Evolutionary conservation across 2,888 invertebrate genomes (phyloP).

Genomic region (Ischnus inquisitorius): DNA sequence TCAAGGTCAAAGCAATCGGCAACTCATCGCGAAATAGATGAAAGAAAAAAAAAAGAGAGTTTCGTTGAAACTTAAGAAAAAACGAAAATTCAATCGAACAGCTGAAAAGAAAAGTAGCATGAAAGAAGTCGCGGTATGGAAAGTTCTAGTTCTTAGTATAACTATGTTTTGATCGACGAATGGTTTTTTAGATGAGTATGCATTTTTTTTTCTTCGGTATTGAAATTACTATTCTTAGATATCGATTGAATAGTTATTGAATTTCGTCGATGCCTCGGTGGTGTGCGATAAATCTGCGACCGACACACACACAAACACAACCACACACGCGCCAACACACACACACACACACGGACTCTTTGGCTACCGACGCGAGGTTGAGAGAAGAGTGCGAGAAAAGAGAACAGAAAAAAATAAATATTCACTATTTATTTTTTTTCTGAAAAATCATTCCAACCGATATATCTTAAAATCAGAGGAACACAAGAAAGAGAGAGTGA

Average conservation of each 20-base stretch:
- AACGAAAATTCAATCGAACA: slow-evolving; percentile 19
- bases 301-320: neutral
- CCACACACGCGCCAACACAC: slow-evolving; percentile 46
- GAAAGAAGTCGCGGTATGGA: slow-evolving; percentile 32
- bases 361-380: slow-evolving; percentile 26
- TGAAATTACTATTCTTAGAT: slow-evolving; percentile 47
- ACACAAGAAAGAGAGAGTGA: slow-evolving; percentile 6
- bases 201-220: slow-evolving; percentile 53
- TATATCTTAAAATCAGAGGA: slow-evolving; percentile 59
- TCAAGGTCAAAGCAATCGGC: slow-evolving; percentile 42
- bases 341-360: slow-evolving; percentile 55
- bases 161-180: slow-evolving; percentile 54
- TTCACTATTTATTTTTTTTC: too few relatives aligned
- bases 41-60: neutral
- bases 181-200: slow-evolving; percentile 34
- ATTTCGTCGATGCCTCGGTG: slow-evolving; percentile 51
- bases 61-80: slow-evolving; percentile 5
- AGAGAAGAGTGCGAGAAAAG: slow-evolving; percentile 66
- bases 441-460: slow-evolving; percentile 75
- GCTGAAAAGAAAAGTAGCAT: slow-evolving; percentile 17
- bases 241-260: slow-evolving; percentile 24
- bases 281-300: slow-evolving; percentile 48
- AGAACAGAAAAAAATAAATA: slow-evolving; percentile 18
- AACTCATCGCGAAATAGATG: neutral
- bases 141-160: slow-evolving; percentile 47